Base-by-base conservation (phyloP, 2,797 vertebrate genomes). In the Pachyuromys duprasi region DNA sequence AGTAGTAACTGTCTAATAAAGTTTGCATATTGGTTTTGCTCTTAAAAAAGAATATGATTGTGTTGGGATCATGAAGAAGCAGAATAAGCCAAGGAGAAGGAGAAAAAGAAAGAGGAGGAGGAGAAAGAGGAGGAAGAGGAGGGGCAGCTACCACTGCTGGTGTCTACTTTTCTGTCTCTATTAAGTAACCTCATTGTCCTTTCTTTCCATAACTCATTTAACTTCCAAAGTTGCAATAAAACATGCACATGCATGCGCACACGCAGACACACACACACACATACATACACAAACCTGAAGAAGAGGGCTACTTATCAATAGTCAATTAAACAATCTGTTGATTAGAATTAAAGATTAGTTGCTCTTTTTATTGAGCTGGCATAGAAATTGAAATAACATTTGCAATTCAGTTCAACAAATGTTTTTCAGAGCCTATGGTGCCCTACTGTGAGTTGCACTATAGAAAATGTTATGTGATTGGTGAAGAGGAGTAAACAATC, bases 251-350 rank as follows among this genome's bases (percentile, higher is more conserved):
- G 11, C 49, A 49, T 11, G 11, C 49, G 11, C 49, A 49, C 49
- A 49, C 49, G 11, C 49, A 49, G 6, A 49, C 45, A 49, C 45
- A 49, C 45, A 49, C 45, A 49, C 45, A 49, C 45, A 49, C 45
- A 9, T 9, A 49, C 45, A 49, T 9, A 49, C 31, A 72, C 89
- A 89, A 33, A 94, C 79, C 82, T 70, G 42, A 76, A 80, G 31
- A 53, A 2, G 24, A 81, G 5, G 14, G 14, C 65, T 65, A 31
- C 42, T 55, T 33, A 88, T 79, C 42, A 65, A 72, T 53, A 86
- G 45, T n/a, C 91, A 70, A 65, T 88, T 91, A 92, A 95, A 65
- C 39, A 90, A 70, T 63, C 60, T 93, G 72, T 36, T 88, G 20
- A 95, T 75, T 95, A 24, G 36, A n/a, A 45, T 33, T 24, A n/a